Evolutionary conservation across 92 coral and sea anemone genomes (phyloP), one percentile per base, ranked within the genome.

Genomic region (Desmophyllum pertusum): DNA sequence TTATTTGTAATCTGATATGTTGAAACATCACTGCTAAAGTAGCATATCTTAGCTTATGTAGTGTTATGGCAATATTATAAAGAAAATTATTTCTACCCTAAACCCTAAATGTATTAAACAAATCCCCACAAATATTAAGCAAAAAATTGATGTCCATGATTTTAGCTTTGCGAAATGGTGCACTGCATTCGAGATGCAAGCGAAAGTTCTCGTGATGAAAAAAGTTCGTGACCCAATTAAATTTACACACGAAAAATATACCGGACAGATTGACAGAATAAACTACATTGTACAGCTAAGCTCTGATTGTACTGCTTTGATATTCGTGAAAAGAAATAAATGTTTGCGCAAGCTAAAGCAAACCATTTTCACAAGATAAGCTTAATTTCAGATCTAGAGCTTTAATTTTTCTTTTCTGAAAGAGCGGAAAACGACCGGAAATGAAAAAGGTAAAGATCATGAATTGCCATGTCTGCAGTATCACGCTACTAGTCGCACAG

Each of bases 351-450:
- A 18, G 46, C 55, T 2, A 29, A 45, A 27, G 37, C 4, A 11
- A 70, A 40, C 42, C 5, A 6, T 3, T 1, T 48, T 42, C 2
- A 27, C 39, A 18, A 46, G 35, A n/a, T n/a, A n/a, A n/a, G n/a
- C n/a, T 29, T 30, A 8, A 48, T 27, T 29, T 25, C 17, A 4
- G 1, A n/a, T 17, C 25, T 42, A 14, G 15, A 41, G 17, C 31
- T 80, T 41, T 68, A 67, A 35, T 37, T 79, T 65, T 19, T 9
- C 37, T 65, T 77, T 77, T 11, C 42, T 36, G 73, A 17, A 36
- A 38, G 23, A 38, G 21, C 18, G 18, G 50, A 68, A 50, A 68
- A 35, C 25, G 40, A 51, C 76, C 76, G 76, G 84, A 80, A 80
- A 68, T 66, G 45, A 79, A 45, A 6, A 68, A 14, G 40, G 42